These are phyloP conservation scores for Sterrhoptilus dennistouni DNA, from an alignment of 2,113 vertebrate genomes.

Conservation along the genomic window DNA sequence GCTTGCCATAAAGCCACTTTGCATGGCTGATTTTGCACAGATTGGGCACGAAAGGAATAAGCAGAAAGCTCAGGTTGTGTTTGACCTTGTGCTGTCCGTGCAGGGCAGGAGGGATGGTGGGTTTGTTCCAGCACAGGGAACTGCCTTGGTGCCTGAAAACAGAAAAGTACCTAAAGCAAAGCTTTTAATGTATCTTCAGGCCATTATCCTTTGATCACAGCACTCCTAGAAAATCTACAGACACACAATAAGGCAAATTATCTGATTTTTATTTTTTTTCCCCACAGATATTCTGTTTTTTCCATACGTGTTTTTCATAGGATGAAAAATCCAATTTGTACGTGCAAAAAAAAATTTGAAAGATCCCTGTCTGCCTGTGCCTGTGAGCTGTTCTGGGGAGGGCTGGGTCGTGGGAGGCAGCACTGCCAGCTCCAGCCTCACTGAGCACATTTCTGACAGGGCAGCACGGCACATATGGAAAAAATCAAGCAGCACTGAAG, in stretches of 20 bases:
- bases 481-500: not conserved
- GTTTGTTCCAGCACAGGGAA: not conserved
- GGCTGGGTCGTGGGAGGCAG: not conserved
- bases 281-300: not conserved
- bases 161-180: not conserved
- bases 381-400: not conserved
- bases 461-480: not conserved
- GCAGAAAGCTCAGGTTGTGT: not conserved
- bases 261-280: not conserved
- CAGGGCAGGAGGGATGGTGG: not conserved
- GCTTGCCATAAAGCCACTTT: not conserved
- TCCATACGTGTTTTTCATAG: not conserved
- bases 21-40: not conserved
- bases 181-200: not conserved
- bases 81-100: not conserved
- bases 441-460: not conserved
- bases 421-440: not conserved
- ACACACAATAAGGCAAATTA: not conserved
- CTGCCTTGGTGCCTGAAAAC: not conserved
- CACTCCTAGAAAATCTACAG: not conserved
- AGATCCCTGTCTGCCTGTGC: rapidly evolving
- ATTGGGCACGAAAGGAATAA: not conserved
- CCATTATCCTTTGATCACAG: not conserved
- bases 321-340: not conserved
- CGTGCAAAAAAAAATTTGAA: not conserved